These are phyloP conservation scores for Aulostomus chinensis DNA, from an alignment of 2,797 vertebrate genomes.

Conservation along the genomic window DNA sequence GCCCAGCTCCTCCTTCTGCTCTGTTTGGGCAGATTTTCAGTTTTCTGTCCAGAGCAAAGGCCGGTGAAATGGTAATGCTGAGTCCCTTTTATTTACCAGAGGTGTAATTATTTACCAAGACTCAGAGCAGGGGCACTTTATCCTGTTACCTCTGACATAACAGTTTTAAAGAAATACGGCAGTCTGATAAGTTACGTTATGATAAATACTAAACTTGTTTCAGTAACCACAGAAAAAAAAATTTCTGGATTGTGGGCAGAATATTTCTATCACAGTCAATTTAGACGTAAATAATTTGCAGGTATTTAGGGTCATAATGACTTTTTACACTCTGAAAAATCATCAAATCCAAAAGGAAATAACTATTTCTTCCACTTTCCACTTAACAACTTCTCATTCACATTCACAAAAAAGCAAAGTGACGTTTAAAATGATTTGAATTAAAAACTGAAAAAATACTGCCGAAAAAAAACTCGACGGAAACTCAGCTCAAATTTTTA, in stretches of 20 bases:
- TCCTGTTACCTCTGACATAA: conserved; percentile 6
- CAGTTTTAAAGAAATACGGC: not conserved
- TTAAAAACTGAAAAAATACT: too few species aligned
- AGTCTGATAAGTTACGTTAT: too few species aligned
- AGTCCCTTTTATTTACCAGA: conserved; percentile 61
- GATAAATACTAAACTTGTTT: too few species aligned
- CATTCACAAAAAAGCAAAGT: too few species aligned
- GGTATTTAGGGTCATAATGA: not conserved
- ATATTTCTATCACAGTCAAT: too few species aligned
- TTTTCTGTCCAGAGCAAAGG: conserved; percentile 64
- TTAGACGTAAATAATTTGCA: not conserved
- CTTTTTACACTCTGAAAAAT: not conserved
- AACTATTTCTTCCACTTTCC: not conserved
- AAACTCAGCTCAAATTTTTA: not conserved
- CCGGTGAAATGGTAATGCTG: conserved; percentile 34
- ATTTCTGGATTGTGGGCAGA: too few species aligned
- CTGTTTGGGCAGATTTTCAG: conserved; percentile 38
- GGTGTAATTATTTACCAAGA: conserved; percentile 79
- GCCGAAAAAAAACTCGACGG: not conserved
- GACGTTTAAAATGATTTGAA: too few species aligned
- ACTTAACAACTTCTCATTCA: not conserved
- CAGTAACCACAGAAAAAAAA: not conserved
- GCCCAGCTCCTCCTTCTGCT: conserved; percentile 15
- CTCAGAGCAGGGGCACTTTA: conserved; percentile 20
- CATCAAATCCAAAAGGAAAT: too few species aligned